Base-by-base conservation (phyloP, 2,113 vertebrate species). In the Saguinus imperator region DNA sequence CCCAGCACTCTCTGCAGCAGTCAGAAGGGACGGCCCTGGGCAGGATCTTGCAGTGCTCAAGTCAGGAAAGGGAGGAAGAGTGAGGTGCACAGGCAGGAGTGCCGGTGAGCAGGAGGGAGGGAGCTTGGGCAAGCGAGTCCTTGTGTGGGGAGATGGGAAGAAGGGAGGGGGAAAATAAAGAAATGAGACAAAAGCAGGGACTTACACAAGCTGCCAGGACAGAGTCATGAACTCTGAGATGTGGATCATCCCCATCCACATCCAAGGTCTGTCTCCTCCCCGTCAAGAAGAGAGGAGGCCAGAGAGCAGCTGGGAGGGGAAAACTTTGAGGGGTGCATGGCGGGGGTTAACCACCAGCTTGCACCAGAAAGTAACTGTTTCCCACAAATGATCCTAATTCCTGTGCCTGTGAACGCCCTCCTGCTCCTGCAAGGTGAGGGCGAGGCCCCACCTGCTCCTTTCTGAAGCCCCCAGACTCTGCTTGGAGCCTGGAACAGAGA, bases 1-100 rank as follows among this genome's bases (percentile, higher is more conserved):
- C 6, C 3, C 0, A 0, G 35, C 7, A 21, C 4, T 0, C 8
- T 8, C 40, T 18, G 1, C 0, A 1, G 70, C 58, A 45, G 29
- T 23, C 32, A 37, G n/a, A 66, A 84, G 73, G 18, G 23, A 16
- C 0, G 0, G 32, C 32, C 18, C 1, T 0, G 1, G 64, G 20
- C 58, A 11, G 3, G 11, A 6, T 17, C 40, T 43, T 55, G 35
- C 21, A 0, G 57, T 37, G 12, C 4, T 1, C 2, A 14, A 35
- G 16, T 27, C 25, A 14, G 20, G 11, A 32, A 13, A 16, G 9
- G 10, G 50, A 66, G 35, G 10, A 18, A 20, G 16, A 64, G 61
- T 1, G 0, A 64, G 27, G 27, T 64, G 27, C 61, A 64, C 61
- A 29, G 12, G 61, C 27, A 25, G 72, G 72, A 37, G 43, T 9